Conservation (phyloP, 2,797 vertebrate genomes). For the Darevskia mixta region DNA sequence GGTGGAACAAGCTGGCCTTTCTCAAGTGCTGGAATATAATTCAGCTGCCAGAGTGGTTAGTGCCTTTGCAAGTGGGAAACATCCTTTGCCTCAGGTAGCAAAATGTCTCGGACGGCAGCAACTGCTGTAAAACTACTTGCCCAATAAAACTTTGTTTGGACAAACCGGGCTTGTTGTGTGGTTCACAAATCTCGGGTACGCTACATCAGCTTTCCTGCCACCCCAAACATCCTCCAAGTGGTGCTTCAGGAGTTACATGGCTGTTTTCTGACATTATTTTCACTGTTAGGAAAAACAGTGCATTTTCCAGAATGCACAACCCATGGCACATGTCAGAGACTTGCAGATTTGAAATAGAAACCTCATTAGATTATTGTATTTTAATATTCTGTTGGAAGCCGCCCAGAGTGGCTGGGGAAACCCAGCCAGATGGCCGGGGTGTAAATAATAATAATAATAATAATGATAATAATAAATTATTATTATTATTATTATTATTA, state of each 20-base stretch:
- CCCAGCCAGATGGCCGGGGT: too few relatives aligned
- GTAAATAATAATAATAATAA: too few relatives aligned
- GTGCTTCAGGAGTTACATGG: too few relatives aligned
- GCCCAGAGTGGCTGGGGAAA: too few relatives aligned
- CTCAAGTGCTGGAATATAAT: too few relatives aligned
- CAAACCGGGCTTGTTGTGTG: neutral
- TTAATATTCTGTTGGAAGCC: too few relatives aligned
- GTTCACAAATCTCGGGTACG: neutral
- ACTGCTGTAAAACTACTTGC: neutral
- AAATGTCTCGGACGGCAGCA: neutral
- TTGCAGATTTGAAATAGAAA: neutral
- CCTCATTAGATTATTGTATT: neutral
- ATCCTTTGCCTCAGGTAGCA: neutral
- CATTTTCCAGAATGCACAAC: neutral
- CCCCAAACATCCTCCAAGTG: neutral
- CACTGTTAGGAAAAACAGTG: too few relatives aligned
- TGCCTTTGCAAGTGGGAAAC: too few relatives aligned
- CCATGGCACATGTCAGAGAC: neutral
- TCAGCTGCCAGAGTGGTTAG: neutral
- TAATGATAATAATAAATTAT: too few relatives aligned
- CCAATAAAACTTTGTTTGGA: neutral
- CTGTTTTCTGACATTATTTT: too few relatives aligned
- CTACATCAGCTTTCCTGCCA: neutral
- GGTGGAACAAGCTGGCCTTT: too few relatives aligned
- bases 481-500: too few relatives aligned